A percentile compares a stretch with the other conserved stretches of the same genome.
phyloP scores from a whole-genome alignment of 92 coral and sea anemone species.

The Hydrozoanthus gracilis region DNA sequence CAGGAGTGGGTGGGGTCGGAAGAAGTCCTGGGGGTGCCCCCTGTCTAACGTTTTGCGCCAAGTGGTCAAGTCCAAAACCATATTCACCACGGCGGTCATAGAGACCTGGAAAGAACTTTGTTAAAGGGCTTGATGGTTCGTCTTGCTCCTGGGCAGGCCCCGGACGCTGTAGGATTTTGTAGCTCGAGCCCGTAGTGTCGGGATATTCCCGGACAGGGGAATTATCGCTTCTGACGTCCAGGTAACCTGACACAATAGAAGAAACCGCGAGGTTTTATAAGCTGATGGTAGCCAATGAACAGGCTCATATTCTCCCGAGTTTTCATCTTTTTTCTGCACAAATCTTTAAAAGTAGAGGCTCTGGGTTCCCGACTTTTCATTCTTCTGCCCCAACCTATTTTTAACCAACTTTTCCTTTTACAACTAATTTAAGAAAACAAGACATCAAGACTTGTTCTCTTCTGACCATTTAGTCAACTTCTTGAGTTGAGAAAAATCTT shows the following conservation, averaged over 20 bases:
- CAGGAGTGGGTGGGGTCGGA: slow-evolving; percentile 47
- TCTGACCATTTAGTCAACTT: no score
- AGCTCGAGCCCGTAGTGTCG: slow-evolving; percentile 51
- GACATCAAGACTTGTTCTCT: no score
- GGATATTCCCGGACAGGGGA: slow-evolving; percentile 60
- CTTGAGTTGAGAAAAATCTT: no score
- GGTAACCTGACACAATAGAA: slow-evolving; percentile 49
- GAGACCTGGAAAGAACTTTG: slow-evolving; percentile 47
- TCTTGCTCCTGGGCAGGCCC: slow-evolving; percentile 31
- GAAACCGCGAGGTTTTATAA: neutral
- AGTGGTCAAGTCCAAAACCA: slow-evolving; percentile 24
- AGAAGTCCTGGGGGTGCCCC: neutral
- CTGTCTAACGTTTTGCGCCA: slow-evolving; percentile 5
- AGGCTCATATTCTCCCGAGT: no score
- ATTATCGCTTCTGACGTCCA: slow-evolving; percentile 40
- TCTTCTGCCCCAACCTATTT: no score
- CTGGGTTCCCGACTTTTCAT: no score
- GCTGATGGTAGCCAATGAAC: neutral
- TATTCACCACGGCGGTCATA: slow-evolving; percentile 38
- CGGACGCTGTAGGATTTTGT: slow-evolving; percentile 83
- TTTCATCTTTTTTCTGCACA: no score
- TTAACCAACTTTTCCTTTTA: no score
- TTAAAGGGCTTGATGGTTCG: slow-evolving; percentile 53
- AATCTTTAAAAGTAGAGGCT: no score
- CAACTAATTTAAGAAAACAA: no score